A percentile compares a stretch with the other conserved stretches of the same genome.
phyloP scores from a whole-genome alignment of 2,113 vertebrate genomes.

The Etheostoma cragini region DNA sequence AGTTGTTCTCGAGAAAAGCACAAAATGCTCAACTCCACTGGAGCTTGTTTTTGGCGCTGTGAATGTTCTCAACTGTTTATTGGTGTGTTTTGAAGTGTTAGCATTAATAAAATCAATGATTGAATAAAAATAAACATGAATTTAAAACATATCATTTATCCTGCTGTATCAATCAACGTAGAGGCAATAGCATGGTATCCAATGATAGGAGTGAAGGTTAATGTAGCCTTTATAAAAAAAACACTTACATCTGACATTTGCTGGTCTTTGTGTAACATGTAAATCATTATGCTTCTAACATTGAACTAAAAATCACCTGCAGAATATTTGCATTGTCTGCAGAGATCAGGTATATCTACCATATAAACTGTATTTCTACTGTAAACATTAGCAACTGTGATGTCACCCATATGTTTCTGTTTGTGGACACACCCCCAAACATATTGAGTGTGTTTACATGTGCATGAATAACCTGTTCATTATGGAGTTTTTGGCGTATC shows the following conservation, averaged over 20 bases:
- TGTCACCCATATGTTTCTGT: background rate
- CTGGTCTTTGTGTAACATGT: slow-evolving; percentile 2
- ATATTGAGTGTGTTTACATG: too few relatives aligned
- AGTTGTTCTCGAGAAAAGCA: slow-evolving; percentile 1
- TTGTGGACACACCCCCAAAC: background rate
- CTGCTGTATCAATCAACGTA: background rate
- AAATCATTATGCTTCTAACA: slow-evolving; percentile 18
- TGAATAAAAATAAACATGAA: background rate
- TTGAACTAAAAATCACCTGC: background rate
- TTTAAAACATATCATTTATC: background rate
- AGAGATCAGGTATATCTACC: background rate
- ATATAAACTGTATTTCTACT: background rate
- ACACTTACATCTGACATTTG: background rate
- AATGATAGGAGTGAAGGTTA: background rate
- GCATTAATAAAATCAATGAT: background rate
- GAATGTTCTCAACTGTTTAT: background rate
- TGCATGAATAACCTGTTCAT: too few relatives aligned
- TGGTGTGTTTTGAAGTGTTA: background rate
- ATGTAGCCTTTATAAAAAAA: slow-evolving; percentile 5
- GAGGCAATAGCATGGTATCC: background rate
- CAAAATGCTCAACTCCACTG: background rate
- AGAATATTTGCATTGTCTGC: background rate
- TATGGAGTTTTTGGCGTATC: too few relatives aligned
- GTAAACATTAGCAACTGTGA: background rate
- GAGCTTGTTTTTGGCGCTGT: background rate